Conservation (phyloP, 2,797 vertebrate species). For the Acanthis flammea region DNA sequence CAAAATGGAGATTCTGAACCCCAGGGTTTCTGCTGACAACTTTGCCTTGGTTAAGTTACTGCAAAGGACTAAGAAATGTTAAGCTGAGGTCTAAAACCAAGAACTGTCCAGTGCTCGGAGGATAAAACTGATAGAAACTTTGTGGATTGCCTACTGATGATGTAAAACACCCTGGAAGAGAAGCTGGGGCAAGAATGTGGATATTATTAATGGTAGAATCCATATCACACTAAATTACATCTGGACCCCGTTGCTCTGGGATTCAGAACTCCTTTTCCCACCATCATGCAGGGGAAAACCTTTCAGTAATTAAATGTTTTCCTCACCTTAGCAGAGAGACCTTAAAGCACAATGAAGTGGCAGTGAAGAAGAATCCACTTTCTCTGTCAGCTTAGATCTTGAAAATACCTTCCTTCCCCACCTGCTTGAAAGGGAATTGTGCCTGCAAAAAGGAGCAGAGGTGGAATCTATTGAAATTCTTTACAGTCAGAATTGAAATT, state of each 20-base stretch:
- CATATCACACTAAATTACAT: background rate
- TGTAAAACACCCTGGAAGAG: background rate
- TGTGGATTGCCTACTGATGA: background rate
- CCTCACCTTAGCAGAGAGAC: background rate
- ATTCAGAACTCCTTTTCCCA: background rate
- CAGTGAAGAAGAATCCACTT: background rate
- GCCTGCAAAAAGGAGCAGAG: background rate
- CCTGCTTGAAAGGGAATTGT: background rate
- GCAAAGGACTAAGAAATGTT: background rate
- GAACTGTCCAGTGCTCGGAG: background rate
- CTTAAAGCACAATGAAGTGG: background rate
- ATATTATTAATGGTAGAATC: background rate
- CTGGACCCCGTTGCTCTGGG: background rate
- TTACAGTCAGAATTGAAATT: background rate
- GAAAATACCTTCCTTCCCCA: background rate
- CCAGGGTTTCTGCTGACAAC: background rate
- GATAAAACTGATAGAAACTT: background rate
- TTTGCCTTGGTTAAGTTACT: background rate
- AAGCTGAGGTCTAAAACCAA: background rate
- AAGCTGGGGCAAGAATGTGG: background rate
- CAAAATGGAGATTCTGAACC: background rate
- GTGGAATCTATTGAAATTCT: background rate
- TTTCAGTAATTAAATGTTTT: background rate
- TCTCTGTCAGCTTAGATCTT: background rate
- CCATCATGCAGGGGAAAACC: background rate